Conservation (phyloP, 2,888 invertebrate genomes). For the Leptogaster cylindrica region DNA sequence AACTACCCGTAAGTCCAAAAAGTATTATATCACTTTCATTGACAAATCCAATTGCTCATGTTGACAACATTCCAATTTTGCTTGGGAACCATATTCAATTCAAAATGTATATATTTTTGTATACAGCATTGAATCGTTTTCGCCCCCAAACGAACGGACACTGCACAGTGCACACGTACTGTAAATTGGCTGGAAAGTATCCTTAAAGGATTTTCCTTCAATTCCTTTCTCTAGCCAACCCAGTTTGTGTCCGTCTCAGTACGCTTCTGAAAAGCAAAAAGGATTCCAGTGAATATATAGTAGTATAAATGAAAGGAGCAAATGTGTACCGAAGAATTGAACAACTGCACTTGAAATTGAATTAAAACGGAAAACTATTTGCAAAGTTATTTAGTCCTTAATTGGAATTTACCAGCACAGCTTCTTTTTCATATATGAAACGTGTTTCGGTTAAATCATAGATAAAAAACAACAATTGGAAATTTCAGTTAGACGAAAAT, state of each 20-base stretch:
- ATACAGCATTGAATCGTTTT: background rate
- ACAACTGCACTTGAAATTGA: constrained; percentile 1
- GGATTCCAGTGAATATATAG: background rate
- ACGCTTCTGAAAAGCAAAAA: background rate
- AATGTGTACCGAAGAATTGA: background rate
- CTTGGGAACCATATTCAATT: background rate
- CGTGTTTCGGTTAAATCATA: no score
- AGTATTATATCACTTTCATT: constrained; percentile 23
- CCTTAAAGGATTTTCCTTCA: constrained; percentile 28
- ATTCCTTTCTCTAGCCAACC: background rate
- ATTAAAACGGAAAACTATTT: constrained; percentile 13
- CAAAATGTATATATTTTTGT: background rate
- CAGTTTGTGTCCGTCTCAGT: background rate
- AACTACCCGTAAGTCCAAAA: no score
- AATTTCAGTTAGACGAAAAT: background rate
- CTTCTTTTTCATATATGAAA: background rate
- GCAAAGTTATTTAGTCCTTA: constrained; percentile 3
- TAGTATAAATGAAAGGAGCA: background rate
- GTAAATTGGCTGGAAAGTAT: constrained; percentile 29
- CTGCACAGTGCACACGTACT: constrained; percentile 17
- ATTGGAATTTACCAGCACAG: background rate
- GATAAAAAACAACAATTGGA: background rate
- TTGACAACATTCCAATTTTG: constrained; percentile 12
- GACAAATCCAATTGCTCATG: constrained; percentile 36
- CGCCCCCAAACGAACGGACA: background rate